These are phyloP conservation scores for Tortricodes alternella DNA, from an alignment of 2,888 invertebrate genomes.

Conservation along the genomic window DNA sequence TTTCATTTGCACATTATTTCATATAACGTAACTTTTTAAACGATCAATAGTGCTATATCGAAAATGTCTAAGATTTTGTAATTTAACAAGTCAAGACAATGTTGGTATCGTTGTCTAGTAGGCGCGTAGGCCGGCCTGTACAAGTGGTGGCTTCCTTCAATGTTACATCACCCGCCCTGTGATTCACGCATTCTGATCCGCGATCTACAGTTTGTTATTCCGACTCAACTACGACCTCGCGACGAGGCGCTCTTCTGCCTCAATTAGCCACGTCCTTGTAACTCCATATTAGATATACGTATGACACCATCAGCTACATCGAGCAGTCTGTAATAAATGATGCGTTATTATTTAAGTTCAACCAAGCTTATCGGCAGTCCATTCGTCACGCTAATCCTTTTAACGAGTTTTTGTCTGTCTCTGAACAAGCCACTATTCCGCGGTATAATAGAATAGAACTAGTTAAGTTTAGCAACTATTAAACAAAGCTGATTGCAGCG, in stretches of 20 bases:
- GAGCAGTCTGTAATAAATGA: constrained; percentile 43
- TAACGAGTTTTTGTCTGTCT: constrained; percentile 41
- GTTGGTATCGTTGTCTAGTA: constrained; percentile 53
- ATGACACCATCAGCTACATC: constrained; percentile 41
- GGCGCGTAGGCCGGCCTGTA: constrained; percentile 66
- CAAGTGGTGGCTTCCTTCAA: constrained; percentile 75
- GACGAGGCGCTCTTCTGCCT: constrained; percentile 37
- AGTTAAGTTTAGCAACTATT: constrained; percentile 46
- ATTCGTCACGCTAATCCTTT: constrained; percentile 47
- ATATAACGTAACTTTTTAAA: neutral
- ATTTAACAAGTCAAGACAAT: constrained; percentile 49
- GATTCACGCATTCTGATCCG: constrained; percentile 64
- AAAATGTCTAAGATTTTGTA: neutral
- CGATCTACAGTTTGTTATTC: constrained; percentile 53
- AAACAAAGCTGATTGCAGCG: constrained; percentile 53
- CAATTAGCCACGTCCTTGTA: constrained; percentile 50
- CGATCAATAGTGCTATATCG: neutral
- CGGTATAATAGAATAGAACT: constrained; percentile 41
- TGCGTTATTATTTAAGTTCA: constrained; percentile 39
- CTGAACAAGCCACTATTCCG: constrained; percentile 41
- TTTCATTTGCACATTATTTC: constrained; percentile 11
- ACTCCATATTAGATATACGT: constrained; percentile 45
- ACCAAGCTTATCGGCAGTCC: constrained; percentile 43
- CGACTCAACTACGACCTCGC: constrained; percentile 59
- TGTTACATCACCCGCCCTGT: constrained; percentile 67